phyloP scores from a whole-genome alignment of 2,888 invertebrate species.

The Arenicola marina region DNA sequence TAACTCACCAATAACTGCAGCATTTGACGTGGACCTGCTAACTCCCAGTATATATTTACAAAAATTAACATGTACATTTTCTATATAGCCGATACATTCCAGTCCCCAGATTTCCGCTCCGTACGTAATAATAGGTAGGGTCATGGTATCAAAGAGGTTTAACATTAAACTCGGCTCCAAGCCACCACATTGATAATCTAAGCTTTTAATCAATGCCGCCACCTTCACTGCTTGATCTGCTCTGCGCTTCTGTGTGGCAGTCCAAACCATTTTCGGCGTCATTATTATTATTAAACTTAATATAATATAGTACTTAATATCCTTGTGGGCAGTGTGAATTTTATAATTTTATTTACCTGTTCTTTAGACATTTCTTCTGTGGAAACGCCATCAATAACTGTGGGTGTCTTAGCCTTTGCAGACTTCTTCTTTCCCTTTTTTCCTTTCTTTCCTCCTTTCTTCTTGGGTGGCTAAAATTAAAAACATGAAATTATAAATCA shows the following conservation, averaged over 20 bases:
- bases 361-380: conserved; percentile 91
- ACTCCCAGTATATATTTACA: too few relatives aligned
- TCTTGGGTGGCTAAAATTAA: conserved; percentile 50
- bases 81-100: too few relatives aligned
- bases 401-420: conserved; percentile 54
- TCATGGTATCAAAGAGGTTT: too few relatives aligned
- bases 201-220: too few relatives aligned
- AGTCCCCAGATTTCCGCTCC: too few relatives aligned
- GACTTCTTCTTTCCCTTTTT: conserved; percentile 52
- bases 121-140: too few relatives aligned
- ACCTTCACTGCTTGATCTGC: too few relatives aligned
- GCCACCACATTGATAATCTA: too few relatives aligned
- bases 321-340: background rate
- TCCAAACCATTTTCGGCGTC: background rate
- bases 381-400: conserved; percentile 82
- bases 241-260: background rate
- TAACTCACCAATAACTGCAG: too few relatives aligned
- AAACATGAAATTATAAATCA: background rate
- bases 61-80: too few relatives aligned
- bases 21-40: too few relatives aligned
- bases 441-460: conserved; percentile 42
- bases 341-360: conserved; percentile 65
- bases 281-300: background rate
- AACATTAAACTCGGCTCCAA: too few relatives aligned
- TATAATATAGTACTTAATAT: background rate